These are phyloP conservation scores for Dryobota labecula DNA, from an alignment of 2,888 invertebrate species.

Conservation along the genomic window DNA sequence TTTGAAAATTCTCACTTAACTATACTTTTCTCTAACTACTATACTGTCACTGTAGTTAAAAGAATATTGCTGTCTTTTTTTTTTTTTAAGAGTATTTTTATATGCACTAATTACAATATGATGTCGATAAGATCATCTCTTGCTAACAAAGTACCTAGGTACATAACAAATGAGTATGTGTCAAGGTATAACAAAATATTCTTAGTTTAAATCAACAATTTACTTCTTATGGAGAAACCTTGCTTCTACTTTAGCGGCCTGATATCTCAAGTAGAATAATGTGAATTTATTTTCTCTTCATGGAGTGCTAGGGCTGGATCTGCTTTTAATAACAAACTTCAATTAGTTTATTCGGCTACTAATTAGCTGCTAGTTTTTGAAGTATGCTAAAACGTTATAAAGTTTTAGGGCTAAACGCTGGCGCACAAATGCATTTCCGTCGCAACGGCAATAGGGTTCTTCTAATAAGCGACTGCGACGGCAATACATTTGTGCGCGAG, in stretches of 20 bases:
- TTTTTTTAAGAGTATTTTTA: slow-evolving; percentile 35
- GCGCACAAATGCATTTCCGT: no score
- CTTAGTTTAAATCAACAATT: slow-evolving; percentile 24
- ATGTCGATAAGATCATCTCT: slow-evolving; percentile 6
- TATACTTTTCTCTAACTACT: slow-evolving; percentile 15
- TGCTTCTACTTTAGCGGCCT: background rate
- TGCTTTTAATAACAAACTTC: background rate
- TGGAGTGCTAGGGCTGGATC: no score
- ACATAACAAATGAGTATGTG: slow-evolving; percentile 39
- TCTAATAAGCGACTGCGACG: no score
- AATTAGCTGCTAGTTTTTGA: background rate
- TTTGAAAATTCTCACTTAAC: slow-evolving; percentile 15
- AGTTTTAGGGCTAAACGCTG: background rate
- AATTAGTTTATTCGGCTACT: background rate
- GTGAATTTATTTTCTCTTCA: slow-evolving; percentile 12
- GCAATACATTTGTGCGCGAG: no score
- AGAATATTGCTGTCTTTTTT: slow-evolving; percentile 45
- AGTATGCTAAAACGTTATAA: background rate
- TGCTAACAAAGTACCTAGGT: slow-evolving; percentile 44
- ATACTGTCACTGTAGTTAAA: slow-evolving; percentile 1
- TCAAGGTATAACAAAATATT: slow-evolving; percentile 66
- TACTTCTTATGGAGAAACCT: slow-evolving; percentile 8
- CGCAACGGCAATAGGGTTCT: no score
- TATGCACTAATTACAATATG: slow-evolving; percentile 17
- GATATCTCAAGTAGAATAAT: background rate